Evolutionary conservation across 2,113 vertebrate species (phyloP).

Genomic region (Prunella himalayana): DNA sequence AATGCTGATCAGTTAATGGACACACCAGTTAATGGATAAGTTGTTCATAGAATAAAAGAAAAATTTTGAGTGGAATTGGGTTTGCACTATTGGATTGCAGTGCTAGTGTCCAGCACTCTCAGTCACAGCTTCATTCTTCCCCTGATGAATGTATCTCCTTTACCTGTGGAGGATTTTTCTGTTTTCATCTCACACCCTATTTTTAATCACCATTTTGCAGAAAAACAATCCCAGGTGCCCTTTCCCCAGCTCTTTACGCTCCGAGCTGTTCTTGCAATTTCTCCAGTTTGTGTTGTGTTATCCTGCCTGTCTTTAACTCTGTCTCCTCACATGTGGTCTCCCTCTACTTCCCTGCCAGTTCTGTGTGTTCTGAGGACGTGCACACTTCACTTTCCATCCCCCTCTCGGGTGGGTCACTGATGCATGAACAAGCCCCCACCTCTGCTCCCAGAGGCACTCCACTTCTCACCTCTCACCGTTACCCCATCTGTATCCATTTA

Average conservation of each 20-base stretch:
- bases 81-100: neutral
- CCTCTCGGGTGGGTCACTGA: neutral
- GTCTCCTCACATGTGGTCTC: neutral
- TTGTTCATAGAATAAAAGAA: neutral
- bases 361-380: neutral
- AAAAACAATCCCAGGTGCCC: neutral
- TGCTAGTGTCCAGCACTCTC: neutral
- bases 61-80: neutral
- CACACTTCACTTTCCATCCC: neutral
- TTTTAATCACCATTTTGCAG: neutral
- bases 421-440: conserved; percentile 20
- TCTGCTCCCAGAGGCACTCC: conserved; percentile 10
- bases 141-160: neutral
- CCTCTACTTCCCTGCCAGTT: neutral
- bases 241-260: neutral
- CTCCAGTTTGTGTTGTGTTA: neutral
- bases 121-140: neutral
- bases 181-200: neutral
- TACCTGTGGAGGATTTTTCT: neutral
- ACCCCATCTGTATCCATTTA: conserved; percentile 64
- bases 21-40: neutral
- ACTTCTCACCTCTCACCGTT: conserved; percentile 41
- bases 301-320: neutral
- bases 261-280: neutral
- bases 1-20: neutral